These are phyloP conservation scores for Balaenoptera acutorostrata DNA, from an alignment of 2,113 vertebrate genomes.

Conservation along the genomic window DNA sequence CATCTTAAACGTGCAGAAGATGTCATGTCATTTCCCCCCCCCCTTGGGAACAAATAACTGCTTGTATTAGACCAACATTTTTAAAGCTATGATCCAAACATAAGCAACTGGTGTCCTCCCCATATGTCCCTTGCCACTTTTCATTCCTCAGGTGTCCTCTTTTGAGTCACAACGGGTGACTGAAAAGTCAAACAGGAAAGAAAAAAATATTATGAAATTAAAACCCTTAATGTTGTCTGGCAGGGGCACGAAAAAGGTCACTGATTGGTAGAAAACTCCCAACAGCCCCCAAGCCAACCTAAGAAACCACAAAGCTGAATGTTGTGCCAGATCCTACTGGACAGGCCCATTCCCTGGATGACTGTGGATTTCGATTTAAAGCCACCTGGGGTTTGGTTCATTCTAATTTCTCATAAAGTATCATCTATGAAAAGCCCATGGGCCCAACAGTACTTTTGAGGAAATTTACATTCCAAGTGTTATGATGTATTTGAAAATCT, in stretches of 20 bases:
- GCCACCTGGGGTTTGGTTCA: not conserved
- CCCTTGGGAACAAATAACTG: not conserved
- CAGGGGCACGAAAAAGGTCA: not conserved
- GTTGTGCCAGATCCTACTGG: fast-evolving
- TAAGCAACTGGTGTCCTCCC: not conserved
- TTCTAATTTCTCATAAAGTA: not conserved
- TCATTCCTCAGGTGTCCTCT: not conserved
- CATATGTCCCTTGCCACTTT: not conserved
- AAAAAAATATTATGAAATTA: not conserved
- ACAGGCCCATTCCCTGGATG: not conserved
- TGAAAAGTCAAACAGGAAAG: not conserved
- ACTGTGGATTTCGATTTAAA: not conserved
- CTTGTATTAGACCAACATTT: not conserved
- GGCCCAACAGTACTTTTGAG: not conserved
- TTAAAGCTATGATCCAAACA: not conserved
- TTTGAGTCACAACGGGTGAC: not conserved
- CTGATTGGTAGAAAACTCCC: no score
- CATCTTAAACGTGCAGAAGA: not conserved
- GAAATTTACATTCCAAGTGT: not conserved
- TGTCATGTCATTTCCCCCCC: not conserved
- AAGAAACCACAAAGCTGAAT: no score
- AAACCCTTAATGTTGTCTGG: not conserved
- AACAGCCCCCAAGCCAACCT: not conserved
- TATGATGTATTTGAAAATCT: not conserved
- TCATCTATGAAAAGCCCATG: not conserved